Evolutionary conservation across 2,113 vertebrate species (phyloP).

Genomic region (Amblyornis subalaris): DNA sequence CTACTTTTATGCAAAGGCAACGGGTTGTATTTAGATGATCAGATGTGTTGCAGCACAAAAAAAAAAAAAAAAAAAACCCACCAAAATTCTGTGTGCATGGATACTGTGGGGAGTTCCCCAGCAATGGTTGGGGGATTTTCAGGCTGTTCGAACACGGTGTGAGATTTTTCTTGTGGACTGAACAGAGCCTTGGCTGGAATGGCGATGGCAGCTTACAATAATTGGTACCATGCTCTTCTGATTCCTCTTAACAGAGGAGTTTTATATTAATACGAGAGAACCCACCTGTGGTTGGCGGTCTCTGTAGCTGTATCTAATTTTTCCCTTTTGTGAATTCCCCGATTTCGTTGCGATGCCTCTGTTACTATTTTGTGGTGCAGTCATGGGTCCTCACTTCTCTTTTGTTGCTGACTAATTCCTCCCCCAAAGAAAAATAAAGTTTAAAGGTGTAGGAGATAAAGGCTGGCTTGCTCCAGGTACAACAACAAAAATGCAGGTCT

Average conservation of each 20-base stretch:
- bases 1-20: not conserved
- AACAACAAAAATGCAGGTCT: not conserved
- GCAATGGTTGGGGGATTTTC: slow-evolving; percentile 28
- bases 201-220: not conserved
- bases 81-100: not conserved
- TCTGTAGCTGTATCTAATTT: not conserved
- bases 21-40: not conserved
- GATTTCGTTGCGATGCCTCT: not conserved
- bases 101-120: slow-evolving; percentile 21
- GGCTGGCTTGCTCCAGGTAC: not conserved
- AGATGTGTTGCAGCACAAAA: not conserved
- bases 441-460: not conserved
- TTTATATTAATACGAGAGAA: slow-evolving; percentile 11
- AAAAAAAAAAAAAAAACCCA: not conserved
- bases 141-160: not conserved
- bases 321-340: slow-evolving; percentile 39
- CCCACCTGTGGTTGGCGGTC: slow-evolving; percentile 13
- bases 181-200: not conserved
- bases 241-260: not conserved
- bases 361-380: not conserved
- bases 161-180: not conserved
- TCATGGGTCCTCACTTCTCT: slow-evolving; percentile 8
- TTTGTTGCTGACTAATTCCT: slow-evolving; percentile 14
- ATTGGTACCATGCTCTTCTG: not conserved
- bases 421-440: not conserved